Conservation (phyloP, 2,888 invertebrate species). For the Tethea ocularis region DNA sequence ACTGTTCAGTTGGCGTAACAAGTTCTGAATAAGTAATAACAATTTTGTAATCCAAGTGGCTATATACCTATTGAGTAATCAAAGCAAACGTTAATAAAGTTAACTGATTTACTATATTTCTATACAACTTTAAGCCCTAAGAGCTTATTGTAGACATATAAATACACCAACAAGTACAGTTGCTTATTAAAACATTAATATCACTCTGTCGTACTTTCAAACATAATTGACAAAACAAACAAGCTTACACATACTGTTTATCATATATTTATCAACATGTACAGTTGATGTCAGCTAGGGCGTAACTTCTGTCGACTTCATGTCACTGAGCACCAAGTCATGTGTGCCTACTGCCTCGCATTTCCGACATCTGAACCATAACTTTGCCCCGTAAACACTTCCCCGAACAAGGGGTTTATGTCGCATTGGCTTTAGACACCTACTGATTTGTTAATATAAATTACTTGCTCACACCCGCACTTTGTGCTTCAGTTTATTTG, state of each 20-base stretch:
- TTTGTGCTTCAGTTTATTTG: no score
- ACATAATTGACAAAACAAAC: no score
- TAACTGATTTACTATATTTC: no score
- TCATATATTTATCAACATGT: not conserved
- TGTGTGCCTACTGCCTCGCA: slow-evolving; percentile 22
- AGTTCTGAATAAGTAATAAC: no score
- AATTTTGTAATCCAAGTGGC: no score
- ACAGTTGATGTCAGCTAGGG: no score
- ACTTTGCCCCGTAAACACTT: slow-evolving; percentile 34
- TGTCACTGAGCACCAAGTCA: slow-evolving; percentile 35
- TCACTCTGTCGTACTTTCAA: not conserved
- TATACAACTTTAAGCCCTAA: no score
- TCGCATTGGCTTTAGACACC: not conserved
- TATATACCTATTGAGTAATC: no score
- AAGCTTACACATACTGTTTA: no score
- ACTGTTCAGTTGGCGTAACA: no score
- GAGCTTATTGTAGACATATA: not conserved
- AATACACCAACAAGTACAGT: not conserved
- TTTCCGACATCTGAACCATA: slow-evolving; percentile 18
- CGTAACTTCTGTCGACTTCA: slow-evolving; percentile 12
- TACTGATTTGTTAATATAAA: not conserved
- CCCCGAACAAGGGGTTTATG: slow-evolving; percentile 18
- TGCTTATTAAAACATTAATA: not conserved
- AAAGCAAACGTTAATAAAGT: no score
- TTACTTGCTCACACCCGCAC: no score